Base-by-base conservation (phyloP, 2,888 invertebrate genomes). In the Ischnura elegans region DNA sequence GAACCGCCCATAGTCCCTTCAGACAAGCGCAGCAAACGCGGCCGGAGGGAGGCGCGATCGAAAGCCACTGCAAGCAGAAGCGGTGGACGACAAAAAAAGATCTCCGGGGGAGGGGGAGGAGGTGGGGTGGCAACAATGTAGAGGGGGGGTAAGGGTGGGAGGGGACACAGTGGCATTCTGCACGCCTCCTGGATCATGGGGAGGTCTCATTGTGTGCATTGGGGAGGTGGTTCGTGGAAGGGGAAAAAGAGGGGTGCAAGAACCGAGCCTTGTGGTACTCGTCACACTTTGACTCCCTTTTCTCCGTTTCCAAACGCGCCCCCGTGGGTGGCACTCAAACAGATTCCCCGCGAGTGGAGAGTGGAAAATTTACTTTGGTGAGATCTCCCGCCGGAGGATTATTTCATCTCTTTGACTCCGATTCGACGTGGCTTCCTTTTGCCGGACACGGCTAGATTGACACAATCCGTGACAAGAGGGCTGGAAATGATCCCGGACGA, bases 371-470 rank as follows among this genome's bases (percentile, higher is more conserved):
- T 76, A 36, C 36, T 76, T 76, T 76, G 29, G 76, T 36, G 76
- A 13, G 76, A n/a, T n/a, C n/a, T n/a, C 36, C 36, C 4, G 13
- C 10, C 8, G 76, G 29, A 25, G 76, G 36, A 76, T 76, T 36
- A 76, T 76, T 76, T 76, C 76, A 76, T 76, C 76, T 76, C 76
- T 76, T 76, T 76, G 76, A 36, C 76, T 76, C 16, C 76, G 76
- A 76, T 76, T 76, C 76, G 76, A 76, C 29, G 76, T 25, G 36
- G 76, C 76, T 25, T 76, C 16, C 36, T 16, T 36, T 76, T 36
- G 36, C 36, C 16, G 36, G 76, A n/a, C 36, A 76, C 76, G 76
- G 29, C 10, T 36, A 76, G 76, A 76, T 76, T 29, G 76, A 76
- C 36, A 76, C 76, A 36, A 76, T 8, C 76, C 76, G 13, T 76